phyloP scores from a whole-genome alignment of 1,140 invertebrate genomes.

The Aphelinus certus region DNA sequence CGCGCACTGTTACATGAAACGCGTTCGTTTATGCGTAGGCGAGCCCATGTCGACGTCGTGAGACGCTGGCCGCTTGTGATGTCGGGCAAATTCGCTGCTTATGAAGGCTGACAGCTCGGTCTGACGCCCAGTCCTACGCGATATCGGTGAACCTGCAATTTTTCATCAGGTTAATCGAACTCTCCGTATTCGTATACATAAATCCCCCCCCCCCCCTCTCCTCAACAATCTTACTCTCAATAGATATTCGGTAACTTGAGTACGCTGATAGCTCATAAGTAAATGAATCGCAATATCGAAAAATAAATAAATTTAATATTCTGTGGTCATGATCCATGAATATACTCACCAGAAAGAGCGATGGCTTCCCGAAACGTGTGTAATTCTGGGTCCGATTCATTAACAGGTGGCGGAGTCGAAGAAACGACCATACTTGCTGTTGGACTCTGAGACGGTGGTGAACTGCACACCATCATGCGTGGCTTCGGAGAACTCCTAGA shows the following conservation, averaged over 20 bases:
- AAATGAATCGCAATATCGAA: too few relatives aligned
- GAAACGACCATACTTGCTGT: conserved; percentile 62
- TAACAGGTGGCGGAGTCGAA: conserved; percentile 58
- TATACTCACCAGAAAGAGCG: conserved; percentile 69
- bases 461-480: conserved; percentile 63
- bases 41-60: conserved; percentile 76
- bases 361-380: conserved; percentile 82
- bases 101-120: conserved; percentile 81
- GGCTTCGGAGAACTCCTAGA: conserved; percentile 67
- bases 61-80: conserved; percentile 77
- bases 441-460: conserved; percentile 64
- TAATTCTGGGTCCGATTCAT: conserved; percentile 70
- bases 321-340: neutral
- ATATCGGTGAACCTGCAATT: conserved; percentile 57
- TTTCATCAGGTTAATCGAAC: neutral
- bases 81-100: conserved; percentile 78
- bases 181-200: too few relatives aligned
- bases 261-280: too few relatives aligned
- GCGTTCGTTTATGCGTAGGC: conserved; percentile 72
- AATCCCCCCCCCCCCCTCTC: too few relatives aligned
- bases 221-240: too few relatives aligned
- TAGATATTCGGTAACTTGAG: too few relatives aligned
- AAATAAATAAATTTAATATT: too few relatives aligned
- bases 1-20: conserved; percentile 68
- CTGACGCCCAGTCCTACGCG: conserved; percentile 59